phyloP scores from a whole-genome alignment of 2,113 vertebrate species.

The Carollia perspicillata region DNA sequence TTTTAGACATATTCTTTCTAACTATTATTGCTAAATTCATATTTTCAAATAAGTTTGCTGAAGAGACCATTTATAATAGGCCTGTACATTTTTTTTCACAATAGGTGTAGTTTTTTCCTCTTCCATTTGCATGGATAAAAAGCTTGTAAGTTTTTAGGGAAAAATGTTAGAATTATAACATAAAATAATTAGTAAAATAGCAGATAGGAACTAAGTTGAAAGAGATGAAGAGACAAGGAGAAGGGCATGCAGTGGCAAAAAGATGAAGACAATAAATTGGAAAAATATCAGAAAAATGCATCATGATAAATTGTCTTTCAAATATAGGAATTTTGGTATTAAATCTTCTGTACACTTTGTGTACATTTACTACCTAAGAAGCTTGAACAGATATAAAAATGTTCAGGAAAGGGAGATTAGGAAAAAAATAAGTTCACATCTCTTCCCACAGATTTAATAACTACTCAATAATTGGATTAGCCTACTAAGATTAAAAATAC shows the following conservation, averaged over 20 bases:
- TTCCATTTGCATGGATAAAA: not conserved
- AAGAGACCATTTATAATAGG: not conserved
- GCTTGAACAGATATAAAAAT: not conserved
- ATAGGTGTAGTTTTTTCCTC: not conserved
- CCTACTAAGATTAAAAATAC: not conserved
- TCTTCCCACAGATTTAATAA: not conserved
- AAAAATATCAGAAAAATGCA: not conserved
- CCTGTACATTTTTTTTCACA: not conserved
- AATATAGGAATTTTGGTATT: not conserved
- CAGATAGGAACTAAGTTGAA: not conserved
- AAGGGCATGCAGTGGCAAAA: not conserved
- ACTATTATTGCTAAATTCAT: not conserved
- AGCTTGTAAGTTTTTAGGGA: not conserved
- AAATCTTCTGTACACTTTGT: not conserved
- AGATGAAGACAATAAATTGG: not conserved
- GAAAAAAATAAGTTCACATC: not conserved
- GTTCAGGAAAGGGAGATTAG: not conserved
- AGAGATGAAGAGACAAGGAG: not conserved
- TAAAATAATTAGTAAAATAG: not conserved
- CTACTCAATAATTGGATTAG: not conserved
- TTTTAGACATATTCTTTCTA: not conserved
- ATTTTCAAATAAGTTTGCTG: not conserved
- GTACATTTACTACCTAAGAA: not conserved
- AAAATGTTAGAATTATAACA: not conserved
- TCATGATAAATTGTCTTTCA: not conserved